A percentile compares a stretch with the other conserved stretches of the same genome.
These are phyloP conservation scores for Speoplatyrhinus poulsoni DNA, from an alignment of 2,113 vertebrate species.

Conservation along the genomic window DNA sequence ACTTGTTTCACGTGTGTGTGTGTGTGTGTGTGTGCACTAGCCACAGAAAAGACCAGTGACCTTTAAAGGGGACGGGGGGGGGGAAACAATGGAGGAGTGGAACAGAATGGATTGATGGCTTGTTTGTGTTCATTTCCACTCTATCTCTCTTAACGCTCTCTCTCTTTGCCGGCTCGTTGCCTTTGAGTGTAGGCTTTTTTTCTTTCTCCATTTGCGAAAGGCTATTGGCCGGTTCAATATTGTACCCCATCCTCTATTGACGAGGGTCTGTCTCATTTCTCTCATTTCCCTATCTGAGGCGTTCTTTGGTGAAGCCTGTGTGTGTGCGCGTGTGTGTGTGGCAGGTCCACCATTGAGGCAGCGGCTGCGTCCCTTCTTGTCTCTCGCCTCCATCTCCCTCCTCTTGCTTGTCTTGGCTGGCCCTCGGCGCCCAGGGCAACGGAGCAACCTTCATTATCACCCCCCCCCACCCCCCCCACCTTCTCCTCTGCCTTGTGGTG, in stretches of 20 bases:
- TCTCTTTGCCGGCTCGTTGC: constrained; percentile 12
- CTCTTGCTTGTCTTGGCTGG: constrained; percentile 52
- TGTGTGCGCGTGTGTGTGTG: constrained; percentile 20
- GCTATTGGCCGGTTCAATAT: constrained; percentile 44
- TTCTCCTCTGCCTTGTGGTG: constrained; percentile 39
- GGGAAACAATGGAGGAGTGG: constrained; percentile 55
- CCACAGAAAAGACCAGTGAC: constrained; percentile 58
- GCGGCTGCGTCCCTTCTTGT: constrained; percentile 26
- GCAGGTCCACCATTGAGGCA: constrained; percentile 37
- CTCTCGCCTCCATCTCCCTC: constrained; percentile 16
- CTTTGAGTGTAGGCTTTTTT: constrained; percentile 30
- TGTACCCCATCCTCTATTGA: constrained; percentile 48
- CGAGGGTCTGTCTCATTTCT: constrained; percentile 11
- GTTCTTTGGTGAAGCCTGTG: constrained; percentile 49
- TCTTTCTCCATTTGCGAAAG: constrained; percentile 40
- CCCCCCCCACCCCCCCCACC: not conserved
- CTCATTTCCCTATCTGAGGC: constrained; percentile 48
- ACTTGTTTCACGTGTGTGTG: constrained; percentile 6
- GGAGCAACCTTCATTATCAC: constrained; percentile 17
- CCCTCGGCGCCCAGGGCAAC: constrained; percentile 43
- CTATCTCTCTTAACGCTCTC: constrained; percentile 24
- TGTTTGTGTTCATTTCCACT: constrained; percentile 68
- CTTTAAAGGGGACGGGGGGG: constrained; percentile 54
- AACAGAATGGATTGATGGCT: constrained; percentile 63
- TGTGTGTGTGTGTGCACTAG: constrained; percentile 9